phyloP scores from a whole-genome alignment of 2,888 invertebrate genomes.

The Autographa pulchrina region DNA sequence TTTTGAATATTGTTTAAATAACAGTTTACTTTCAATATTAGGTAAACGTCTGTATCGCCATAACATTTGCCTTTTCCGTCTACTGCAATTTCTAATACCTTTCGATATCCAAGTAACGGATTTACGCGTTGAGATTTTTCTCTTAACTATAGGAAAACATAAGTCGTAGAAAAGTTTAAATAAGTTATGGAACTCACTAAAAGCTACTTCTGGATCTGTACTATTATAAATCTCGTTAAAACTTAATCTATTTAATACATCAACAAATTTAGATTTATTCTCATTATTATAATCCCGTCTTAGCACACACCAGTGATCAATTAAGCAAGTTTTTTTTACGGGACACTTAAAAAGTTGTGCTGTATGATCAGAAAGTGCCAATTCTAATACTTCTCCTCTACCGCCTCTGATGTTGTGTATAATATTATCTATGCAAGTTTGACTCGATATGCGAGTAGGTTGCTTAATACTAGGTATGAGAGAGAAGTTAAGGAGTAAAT shows the following conservation, averaged over 20 bases:
- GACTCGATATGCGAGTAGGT: constrained; percentile 19
- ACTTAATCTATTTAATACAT: constrained; percentile 2
- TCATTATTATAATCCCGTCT: too few species aligned
- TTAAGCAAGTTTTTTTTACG: too few species aligned
- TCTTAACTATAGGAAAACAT: constrained; percentile 1
- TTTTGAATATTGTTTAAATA: constrained; percentile 12
- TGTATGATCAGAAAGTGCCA: constrained; percentile 11
- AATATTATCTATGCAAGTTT: constrained; percentile 4
- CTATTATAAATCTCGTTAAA: constrained; percentile 5
- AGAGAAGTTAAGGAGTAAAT: constrained; percentile 6
- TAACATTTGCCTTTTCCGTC: constrained; percentile 16
- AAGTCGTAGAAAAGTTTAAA: constrained; percentile 1
- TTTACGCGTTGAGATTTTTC: constrained; percentile 10
- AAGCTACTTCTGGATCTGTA: constrained; percentile 8
- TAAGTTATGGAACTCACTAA: constrained; percentile 19
- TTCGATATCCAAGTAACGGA: constrained; percentile 13
- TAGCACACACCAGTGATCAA: too few species aligned
- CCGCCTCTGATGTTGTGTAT: too few species aligned
- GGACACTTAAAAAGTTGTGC: constrained; percentile 10
- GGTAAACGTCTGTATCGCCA: constrained; percentile 12
- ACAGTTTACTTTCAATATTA: not conserved
- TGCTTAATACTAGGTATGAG: constrained; percentile 6
- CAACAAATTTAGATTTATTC: too few species aligned
- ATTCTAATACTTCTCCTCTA: too few species aligned
- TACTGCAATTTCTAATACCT: constrained; percentile 11